Percentiles rank a stretch among this genome's conserved stretches.
phyloP scores from a whole-genome alignment of 2,113 vertebrate species.

The Bubo scandiacus region DNA sequence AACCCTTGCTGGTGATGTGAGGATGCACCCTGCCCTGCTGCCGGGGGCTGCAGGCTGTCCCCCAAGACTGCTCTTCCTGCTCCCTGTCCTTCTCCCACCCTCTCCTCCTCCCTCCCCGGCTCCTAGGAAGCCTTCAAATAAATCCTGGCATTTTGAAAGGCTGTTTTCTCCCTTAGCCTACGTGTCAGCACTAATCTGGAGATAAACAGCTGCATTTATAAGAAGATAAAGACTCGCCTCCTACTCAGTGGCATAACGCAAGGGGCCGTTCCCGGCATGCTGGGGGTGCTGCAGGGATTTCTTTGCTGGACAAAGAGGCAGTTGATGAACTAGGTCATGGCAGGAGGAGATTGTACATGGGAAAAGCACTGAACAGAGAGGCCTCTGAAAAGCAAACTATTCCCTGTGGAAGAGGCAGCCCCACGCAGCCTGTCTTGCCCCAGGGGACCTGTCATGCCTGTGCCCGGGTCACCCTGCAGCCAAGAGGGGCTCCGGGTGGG shows the following conservation, averaged over 20 bases:
- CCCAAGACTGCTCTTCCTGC: accelerated
- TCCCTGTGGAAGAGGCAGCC: background rate
- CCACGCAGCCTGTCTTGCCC: background rate
- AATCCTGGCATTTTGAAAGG: background rate
- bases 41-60: background rate
- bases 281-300: background rate
- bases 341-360: background rate
- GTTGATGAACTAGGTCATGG: background rate
- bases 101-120: background rate
- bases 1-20: background rate
- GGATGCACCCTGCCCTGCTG: background rate
- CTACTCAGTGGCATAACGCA: background rate
- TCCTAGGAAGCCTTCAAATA: background rate
- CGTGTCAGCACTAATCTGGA: background rate
- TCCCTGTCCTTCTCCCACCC: background rate
- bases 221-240: background rate
- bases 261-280: background rate
- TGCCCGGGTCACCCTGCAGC: background rate
- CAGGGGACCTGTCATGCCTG: background rate
- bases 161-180: background rate
- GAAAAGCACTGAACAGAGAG: background rate
- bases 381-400: background rate
- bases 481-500: accelerated
- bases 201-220: background rate
- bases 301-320: background rate